Base-by-base conservation (phyloP, 2,113 vertebrate species). In the Scopus umbretta region DNA sequence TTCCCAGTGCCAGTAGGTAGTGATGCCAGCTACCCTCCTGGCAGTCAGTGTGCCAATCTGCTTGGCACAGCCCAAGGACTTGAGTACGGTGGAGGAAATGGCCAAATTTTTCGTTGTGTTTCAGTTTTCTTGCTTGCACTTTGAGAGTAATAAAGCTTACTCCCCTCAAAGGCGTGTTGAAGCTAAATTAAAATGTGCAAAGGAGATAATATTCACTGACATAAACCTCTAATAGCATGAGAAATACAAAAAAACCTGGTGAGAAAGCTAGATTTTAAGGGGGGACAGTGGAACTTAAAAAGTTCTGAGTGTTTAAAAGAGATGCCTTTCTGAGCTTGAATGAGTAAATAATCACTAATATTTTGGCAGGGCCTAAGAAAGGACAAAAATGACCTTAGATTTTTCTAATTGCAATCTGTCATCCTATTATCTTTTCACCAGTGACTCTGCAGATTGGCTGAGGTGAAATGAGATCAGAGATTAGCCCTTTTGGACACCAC, bases 21-120 rank as follows among this genome's bases (percentile, higher is more conserved):
- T 1, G 5, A 75, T 50, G 65, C 32, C 52, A 79, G 15, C n/a
- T 45, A 21, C 7, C 0, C 9, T 36, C 40, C 49, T 74, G 34
- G 17, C 3, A 1, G 18, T 15, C n/a, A 7, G 3, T 7, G 26
- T 36, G 49, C 3, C 0, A 0, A 59, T 49, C 40, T 67, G 20
- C 36, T n/a, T 93, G 59, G 18, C 38, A 22, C 55, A 68, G 42
- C 38, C 30, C 27, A 9, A 43, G 38, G 9, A 23, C 38, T 42
- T 0, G 0, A 76, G 38, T 30, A 18, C 7, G 21, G 9, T 36
- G 34, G 27, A 78, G 38, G 25, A 70, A 92, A 80, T 2, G 5
- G 45, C 18, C 61, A 61, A 18, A 45, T 7, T 43, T 6, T 9
- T 52, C 45, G 4, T 5, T 78, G 12, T n/a, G 11, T 14, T 63